Percentiles rank a stretch among this genome's conserved stretches.
Evolutionary conservation across 2,797 vertebrate genomes (phyloP).

Genomic region (Lagothrix lagotricha): DNA sequence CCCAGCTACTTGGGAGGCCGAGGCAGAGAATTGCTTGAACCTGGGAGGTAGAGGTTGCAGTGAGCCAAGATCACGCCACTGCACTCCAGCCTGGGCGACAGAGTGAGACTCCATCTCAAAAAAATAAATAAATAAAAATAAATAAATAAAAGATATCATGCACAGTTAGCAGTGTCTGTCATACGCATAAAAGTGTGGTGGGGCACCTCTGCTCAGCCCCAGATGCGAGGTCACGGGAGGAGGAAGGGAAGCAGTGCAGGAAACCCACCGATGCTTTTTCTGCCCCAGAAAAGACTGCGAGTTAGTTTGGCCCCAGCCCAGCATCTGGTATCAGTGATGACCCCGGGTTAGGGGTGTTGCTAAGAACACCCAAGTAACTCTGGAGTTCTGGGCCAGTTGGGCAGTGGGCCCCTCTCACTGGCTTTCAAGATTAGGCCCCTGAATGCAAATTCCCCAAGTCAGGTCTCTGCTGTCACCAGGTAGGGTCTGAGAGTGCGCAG

Average conservation of each 20-base stretch:
- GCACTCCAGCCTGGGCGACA: too few species aligned
- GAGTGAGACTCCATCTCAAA: too few species aligned
- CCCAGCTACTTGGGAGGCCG: too few species aligned
- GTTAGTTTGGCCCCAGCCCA: not conserved
- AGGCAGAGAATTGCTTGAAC: too few species aligned
- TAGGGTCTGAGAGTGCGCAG: slow-evolving; percentile 96
- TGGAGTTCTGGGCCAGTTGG: not conserved
- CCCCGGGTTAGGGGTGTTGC: not conserved
- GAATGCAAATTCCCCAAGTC: not conserved
- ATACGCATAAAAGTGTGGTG: not conserved
- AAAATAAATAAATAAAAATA: too few species aligned
- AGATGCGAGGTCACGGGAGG: not conserved
- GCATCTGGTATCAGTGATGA: not conserved
- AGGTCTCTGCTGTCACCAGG: slow-evolving; percentile 82
- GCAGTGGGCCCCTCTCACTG: not conserved
- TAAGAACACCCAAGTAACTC: not conserved
- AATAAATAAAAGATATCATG: not conserved
- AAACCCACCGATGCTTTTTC: not conserved
- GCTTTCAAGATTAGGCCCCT: not conserved
- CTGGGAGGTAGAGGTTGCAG: too few species aligned
- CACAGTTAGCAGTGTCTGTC: not conserved
- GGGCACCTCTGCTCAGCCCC: not conserved
- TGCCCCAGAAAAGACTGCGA: not conserved
- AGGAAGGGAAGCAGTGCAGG: not conserved
- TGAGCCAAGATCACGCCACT: too few species aligned